Conservation (phyloP, 2,888 invertebrate species). For the Conchocele bisecta region DNA sequence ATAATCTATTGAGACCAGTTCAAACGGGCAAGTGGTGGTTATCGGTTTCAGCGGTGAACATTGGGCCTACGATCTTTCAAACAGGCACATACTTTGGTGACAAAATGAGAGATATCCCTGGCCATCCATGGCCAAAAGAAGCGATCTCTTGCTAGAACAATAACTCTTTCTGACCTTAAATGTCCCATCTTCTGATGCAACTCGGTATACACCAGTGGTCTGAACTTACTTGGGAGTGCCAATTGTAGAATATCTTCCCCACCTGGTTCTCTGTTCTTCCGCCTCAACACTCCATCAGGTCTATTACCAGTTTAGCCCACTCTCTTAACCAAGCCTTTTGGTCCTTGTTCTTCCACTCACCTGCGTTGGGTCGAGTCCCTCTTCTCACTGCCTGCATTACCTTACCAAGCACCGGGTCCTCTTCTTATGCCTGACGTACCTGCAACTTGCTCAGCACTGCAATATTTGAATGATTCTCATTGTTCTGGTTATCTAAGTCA, state of each 20-base stretch:
- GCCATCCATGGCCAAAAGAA: conserved; percentile 25
- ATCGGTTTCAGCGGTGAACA: conserved; percentile 24
- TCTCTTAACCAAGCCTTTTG: background rate
- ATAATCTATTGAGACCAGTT: conserved; percentile 52
- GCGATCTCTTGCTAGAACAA: conserved; percentile 13
- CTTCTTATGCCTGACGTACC: background rate
- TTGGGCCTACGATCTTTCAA: conserved; percentile 26
- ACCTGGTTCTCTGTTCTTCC: background rate
- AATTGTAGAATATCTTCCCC: conserved; percentile 3
- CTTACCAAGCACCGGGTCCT: background rate
- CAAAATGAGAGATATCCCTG: conserved; percentile 13
- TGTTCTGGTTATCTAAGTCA: no score
- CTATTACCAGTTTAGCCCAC: background rate
- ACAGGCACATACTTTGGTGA: conserved; percentile 12
- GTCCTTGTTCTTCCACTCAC: background rate
- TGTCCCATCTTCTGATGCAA: conserved; percentile 24
- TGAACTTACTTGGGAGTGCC: background rate
- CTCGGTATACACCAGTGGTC: background rate
- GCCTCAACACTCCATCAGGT: background rate
- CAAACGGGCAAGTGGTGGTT: conserved; percentile 38
- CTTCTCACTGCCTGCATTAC: background rate
- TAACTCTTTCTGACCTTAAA: conserved; percentile 16
- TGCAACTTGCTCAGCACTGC: no score
- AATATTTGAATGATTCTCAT: no score
- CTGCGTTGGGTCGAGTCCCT: background rate